Percentiles rank a stretch among this genome's conserved stretches.
Evolutionary conservation across 2,113 vertebrate genomes (phyloP).

Genomic region (Leptocoma aspasia): DNA sequence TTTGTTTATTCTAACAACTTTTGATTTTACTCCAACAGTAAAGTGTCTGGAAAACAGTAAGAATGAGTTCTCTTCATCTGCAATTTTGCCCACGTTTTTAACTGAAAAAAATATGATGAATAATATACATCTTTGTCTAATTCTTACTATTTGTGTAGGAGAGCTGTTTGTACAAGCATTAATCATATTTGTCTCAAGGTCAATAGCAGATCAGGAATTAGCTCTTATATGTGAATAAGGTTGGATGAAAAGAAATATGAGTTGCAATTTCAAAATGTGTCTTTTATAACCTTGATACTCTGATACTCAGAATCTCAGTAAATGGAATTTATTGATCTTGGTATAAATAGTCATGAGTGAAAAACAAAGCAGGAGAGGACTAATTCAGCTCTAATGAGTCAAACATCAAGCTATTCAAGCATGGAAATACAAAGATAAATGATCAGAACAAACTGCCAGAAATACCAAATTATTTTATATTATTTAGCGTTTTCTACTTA

Average conservation of each 20-base stretch:
- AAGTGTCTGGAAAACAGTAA: not conserved
- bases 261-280: not conserved
- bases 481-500: not conserved
- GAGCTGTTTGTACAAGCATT: not conserved
- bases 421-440: not conserved
- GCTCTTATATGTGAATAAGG: not conserved
- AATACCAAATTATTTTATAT: not conserved
- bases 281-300: not conserved
- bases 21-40: not conserved
- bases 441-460: not conserved
- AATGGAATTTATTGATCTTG: conserved; percentile 10
- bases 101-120: not conserved
- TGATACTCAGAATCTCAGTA: not conserved
- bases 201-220: not conserved
- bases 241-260: not conserved
- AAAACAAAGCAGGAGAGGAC: not conserved
- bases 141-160: not conserved
- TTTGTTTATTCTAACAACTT: not conserved
- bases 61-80: not conserved
- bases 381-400: not conserved
- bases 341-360: not conserved
- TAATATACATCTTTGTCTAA: not conserved
- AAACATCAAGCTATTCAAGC: not conserved
- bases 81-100: not conserved
- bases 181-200: not conserved